phyloP scores from a whole-genome alignment of 2,797 vertebrate genomes.

The Linurgus olivaceus region DNA sequence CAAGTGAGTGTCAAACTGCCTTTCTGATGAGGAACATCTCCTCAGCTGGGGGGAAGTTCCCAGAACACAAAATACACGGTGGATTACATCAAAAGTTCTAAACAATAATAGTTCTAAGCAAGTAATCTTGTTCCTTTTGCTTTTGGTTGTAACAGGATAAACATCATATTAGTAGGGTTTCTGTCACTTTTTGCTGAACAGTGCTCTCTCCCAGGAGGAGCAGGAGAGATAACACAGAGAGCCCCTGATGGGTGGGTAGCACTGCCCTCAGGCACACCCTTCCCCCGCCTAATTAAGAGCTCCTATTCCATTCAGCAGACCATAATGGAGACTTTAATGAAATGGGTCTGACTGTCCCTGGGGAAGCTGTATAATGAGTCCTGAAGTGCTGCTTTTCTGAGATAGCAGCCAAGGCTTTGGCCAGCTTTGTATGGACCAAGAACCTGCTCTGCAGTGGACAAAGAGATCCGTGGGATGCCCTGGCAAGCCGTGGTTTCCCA shows the following conservation, averaged over 20 bases:
- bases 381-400: not conserved
- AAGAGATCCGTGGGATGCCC: not conserved
- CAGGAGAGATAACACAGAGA: not conserved
- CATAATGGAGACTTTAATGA: conserved; percentile 2
- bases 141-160: not conserved
- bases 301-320: not conserved
- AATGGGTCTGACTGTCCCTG: not conserved
- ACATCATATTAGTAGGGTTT: not conserved
- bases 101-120: not conserved
- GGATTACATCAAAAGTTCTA: not conserved
- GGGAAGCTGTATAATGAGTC: not conserved
- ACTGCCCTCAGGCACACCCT: not conserved
- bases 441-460: not conserved
- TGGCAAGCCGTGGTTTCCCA: not conserved
- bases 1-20: conserved; percentile 69
- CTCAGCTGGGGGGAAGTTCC: not conserved
- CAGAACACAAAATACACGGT: not conserved
- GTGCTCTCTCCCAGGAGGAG: not conserved
- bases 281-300: not conserved
- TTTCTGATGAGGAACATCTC: not conserved
- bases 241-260: not conserved
- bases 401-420: not conserved
- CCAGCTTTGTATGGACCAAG: not conserved
- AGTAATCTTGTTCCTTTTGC: not conserved
- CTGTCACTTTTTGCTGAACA: not conserved